These are phyloP conservation scores for Sisor rabdophorus DNA, from an alignment of 2,113 vertebrate species.

Conservation along the genomic window DNA sequence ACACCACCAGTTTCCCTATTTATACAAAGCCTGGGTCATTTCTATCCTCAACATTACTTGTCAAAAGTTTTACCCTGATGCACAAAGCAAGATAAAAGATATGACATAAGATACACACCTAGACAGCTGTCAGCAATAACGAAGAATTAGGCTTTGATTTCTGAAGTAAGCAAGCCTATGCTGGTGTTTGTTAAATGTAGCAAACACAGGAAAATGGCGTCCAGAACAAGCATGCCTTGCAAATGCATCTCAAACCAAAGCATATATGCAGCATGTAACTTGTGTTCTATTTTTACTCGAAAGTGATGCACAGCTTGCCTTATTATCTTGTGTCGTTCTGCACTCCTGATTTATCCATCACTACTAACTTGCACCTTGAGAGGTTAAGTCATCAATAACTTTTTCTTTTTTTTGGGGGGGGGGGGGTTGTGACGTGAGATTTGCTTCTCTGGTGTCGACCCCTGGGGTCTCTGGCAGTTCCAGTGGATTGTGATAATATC, in stretches of 20 bases:
- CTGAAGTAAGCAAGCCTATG: conserved; percentile 24
- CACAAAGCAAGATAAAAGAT: conserved; percentile 67
- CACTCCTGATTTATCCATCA: conserved; percentile 70
- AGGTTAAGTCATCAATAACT: conserved; percentile 79
- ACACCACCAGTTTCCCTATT: conserved; percentile 69
- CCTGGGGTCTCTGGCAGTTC: conserved; percentile 50
- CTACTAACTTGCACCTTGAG: conserved; percentile 68
- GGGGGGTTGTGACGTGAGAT: conserved; percentile 65
- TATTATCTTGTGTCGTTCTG: conserved; percentile 72
- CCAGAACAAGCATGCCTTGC: conserved; percentile 15
- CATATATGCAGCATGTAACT: conserved; percentile 51
- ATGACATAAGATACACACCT: conserved; percentile 64
- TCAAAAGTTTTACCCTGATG: conserved; percentile 80
- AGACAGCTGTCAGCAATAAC: conserved; percentile 32
- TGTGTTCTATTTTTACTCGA: conserved; percentile 71
- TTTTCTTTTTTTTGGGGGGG: conserved; percentile 47
- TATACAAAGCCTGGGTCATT: conserved; percentile 79
- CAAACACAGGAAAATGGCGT: background rate
- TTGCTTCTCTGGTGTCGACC: conserved; percentile 44
- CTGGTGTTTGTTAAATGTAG: background rate
- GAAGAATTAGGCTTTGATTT: conserved; percentile 25
- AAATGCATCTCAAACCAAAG: conserved; percentile 46
- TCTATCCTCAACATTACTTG: conserved; percentile 75
- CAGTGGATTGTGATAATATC: conserved; percentile 74
- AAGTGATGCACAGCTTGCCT: conserved; percentile 74